Conservation (phyloP, 2,797 vertebrate species). For the Arctocebus calabarensis region DNA sequence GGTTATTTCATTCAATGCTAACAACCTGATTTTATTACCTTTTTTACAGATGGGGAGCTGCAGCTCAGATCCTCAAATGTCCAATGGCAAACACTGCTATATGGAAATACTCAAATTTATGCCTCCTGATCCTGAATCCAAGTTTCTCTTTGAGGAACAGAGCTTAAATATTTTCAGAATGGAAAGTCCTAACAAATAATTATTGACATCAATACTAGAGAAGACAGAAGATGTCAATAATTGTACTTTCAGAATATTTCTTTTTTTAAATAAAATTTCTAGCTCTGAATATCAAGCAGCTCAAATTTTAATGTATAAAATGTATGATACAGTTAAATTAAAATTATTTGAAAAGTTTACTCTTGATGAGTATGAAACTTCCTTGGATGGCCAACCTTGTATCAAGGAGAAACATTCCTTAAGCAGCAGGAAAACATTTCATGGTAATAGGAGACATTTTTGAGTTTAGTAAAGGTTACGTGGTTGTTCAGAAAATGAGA, state of each 20-base stretch:
- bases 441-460: constrained; percentile 54
- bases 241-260: background rate
- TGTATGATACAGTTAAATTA: constrained; percentile 38
- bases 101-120: background rate
- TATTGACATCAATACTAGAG: background rate
- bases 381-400: background rate
- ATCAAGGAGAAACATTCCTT: background rate
- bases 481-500: constrained; percentile 65
- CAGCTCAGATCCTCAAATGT: background rate
- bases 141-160: background rate
- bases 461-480: constrained; percentile 54
- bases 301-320: constrained; percentile 42
- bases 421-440: constrained; percentile 35
- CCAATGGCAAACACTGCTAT: background rate
- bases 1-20: background rate
- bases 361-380: background rate
- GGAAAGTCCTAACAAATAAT: background rate
- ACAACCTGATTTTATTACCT: background rate
- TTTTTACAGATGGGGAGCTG: background rate
- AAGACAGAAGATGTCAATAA: constrained; percentile 31
- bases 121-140: background rate
- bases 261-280: constrained; percentile 53
- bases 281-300: constrained; percentile 54
- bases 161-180: constrained; percentile 21
- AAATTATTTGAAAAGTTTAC: constrained; percentile 59